Evolutionary conservation across 2,797 vertebrate genomes (phyloP), one percentile per base, ranked within the genome.

Genomic region (Rhynchonycteris naso): DNA sequence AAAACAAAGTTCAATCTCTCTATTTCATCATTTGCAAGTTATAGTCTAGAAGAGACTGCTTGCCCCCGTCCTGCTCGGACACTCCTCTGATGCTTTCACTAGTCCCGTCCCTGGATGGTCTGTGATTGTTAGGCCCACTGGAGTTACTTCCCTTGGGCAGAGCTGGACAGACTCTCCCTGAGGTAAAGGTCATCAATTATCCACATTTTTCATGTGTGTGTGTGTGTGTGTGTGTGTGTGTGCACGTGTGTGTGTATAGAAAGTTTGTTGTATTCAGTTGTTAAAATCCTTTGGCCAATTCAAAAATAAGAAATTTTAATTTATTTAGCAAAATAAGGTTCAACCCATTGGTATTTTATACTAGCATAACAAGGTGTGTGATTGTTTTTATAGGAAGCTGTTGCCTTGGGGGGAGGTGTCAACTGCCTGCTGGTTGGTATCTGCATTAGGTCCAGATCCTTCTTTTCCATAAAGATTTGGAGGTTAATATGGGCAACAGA

Each of bases 221-320:
- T 61, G 54, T 33, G 71, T 79, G 43, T 80, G 52, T 50, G 38
- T 81, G 50, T 50, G 56, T 61, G 24, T n/a, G 76, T n/a, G 18
- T 14, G 24, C n/a, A 69, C n/a, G 13, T 14, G 4, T 61, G 69
- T 58, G 30, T 26, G 75, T 72, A 35, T 87, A 80, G 52, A 19
- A 33, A 58, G 52, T 88, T 30, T 91, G 28, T 80, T 94, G 74
- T 93, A 68, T 80, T 81, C 21, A 95, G 61, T 76, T 85, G 38
- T 58, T 94, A 86, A 95, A 78, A 92, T n/a, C 26, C 43, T 94
- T 83, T 92, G 88, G 59, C n/a, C 43, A 94, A 59, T 66, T 92
- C 68, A 91, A 93, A 82, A 59, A 61, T 52, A 47, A 63, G 74
- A 75, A 92, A 89, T n/a, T n/a, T n/a, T n/a, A 81, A 93, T 61